Evolutionary conservation across 2,113 vertebrate genomes (phyloP).

Genomic region (Glaucidium brasilianum): DNA sequence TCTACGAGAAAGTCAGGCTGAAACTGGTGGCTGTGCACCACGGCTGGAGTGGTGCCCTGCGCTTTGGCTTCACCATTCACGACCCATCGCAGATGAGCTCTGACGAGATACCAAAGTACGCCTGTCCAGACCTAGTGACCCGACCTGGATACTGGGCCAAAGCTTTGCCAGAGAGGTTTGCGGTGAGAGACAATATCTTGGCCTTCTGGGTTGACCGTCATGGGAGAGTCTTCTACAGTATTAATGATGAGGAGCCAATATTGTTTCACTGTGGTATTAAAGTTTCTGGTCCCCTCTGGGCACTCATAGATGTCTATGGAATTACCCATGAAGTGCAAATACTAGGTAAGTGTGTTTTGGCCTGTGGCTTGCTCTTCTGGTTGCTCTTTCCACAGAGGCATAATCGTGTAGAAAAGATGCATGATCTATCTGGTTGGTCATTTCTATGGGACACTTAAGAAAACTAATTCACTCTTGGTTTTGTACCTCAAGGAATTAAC

Average conservation of each 20-base stretch:
- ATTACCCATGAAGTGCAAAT: slow-evolving; percentile 97
- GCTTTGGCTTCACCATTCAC: slow-evolving; percentile 94
- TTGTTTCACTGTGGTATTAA: slow-evolving; percentile 97
- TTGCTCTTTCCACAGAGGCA: neutral
- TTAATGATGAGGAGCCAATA: slow-evolving; percentile 93
- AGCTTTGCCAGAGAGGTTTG: slow-evolving; percentile 93
- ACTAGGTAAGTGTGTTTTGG: slow-evolving; percentile 79
- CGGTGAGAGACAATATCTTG: slow-evolving; percentile 89
- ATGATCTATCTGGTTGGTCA: neutral
- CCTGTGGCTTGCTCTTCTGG: neutral
- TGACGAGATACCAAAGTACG: slow-evolving; percentile 95
- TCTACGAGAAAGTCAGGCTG: slow-evolving; percentile 95
- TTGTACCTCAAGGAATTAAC: neutral
- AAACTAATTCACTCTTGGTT: neutral
- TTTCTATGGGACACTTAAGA: neutral
- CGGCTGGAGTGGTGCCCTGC: slow-evolving; percentile 94
- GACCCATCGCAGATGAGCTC: slow-evolving; percentile 90
- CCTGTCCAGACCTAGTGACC: slow-evolving; percentile 95
- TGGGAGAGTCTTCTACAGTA: slow-evolving; percentile 94
- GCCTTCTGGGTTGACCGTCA: slow-evolving; percentile 97
- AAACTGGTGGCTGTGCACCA: slow-evolving; percentile 90
- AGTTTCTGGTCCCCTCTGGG: slow-evolving; percentile 94
- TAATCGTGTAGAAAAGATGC: neutral
- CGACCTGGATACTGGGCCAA: slow-evolving; percentile 97
- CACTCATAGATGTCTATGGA: slow-evolving; percentile 97